phyloP scores from a whole-genome alignment of 1,140 invertebrate species.

The Oppia nitens region DNA sequence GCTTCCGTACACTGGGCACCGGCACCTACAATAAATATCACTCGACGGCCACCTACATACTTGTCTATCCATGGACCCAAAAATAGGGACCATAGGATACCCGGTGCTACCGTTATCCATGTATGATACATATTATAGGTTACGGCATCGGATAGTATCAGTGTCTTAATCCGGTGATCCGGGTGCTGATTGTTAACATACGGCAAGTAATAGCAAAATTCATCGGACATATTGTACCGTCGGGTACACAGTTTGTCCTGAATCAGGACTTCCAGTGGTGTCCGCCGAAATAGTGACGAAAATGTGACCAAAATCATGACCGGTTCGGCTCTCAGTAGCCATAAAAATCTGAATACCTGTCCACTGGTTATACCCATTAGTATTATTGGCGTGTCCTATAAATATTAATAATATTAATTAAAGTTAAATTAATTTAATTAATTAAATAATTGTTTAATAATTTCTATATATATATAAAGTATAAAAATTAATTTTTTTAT shows the following conservation, averaged over 20 bases:
- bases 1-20: not conserved
- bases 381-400: too few relatives aligned
- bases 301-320: not conserved
- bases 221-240: not conserved
- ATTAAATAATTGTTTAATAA: too few relatives aligned
- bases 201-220: slow-evolving; percentile 1
- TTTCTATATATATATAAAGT: too few relatives aligned
- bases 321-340: not conserved
- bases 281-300: not conserved
- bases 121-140: slow-evolving; percentile 2
- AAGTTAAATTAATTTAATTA: too few relatives aligned
- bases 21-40: slow-evolving; percentile 5
- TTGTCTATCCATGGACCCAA: slow-evolving; percentile 11
- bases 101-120: not conserved
- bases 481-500: too few relatives aligned
- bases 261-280: not conserved
- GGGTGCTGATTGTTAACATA: not conserved
- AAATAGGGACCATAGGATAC: slow-evolving; percentile 10
- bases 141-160: not conserved
- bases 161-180: not conserved
- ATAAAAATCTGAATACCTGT: too few relatives aligned
- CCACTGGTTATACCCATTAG: too few relatives aligned
- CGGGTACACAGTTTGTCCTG: slow-evolving; percentile 13
- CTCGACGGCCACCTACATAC: slow-evolving; percentile 8
- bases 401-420: too few relatives aligned